Conservation (phyloP, 2,797 vertebrate species). For the Parauchenoglanis ngamensis region DNA sequence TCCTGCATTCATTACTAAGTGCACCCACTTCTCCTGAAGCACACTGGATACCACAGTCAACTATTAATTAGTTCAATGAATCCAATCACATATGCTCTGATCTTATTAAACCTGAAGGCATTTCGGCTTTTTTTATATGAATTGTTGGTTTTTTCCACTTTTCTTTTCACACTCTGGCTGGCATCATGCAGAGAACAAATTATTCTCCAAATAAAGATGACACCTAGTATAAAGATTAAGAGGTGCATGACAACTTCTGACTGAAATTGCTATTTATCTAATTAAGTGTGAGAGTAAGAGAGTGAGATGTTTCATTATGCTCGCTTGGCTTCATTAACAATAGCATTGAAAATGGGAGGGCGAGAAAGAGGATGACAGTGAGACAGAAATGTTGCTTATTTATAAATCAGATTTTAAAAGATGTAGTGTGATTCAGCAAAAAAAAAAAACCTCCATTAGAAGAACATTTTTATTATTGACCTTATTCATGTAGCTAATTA, state of each 20-base stretch:
- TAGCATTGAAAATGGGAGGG: conserved; percentile 46
- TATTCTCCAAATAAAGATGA: background rate
- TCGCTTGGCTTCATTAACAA: background rate
- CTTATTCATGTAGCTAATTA: background rate
- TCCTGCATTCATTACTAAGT: conserved; percentile 4
- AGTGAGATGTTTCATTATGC: background rate
- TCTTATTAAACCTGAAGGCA: conserved; percentile 13
- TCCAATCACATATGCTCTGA: conserved; percentile 32
- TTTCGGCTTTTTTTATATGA: background rate
- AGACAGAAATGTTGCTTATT: background rate
- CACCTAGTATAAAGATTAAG: conserved; percentile 7
- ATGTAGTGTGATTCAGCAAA: background rate
- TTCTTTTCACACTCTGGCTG: background rate
- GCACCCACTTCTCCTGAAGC: background rate
- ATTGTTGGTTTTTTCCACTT: background rate
- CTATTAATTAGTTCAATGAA: conserved; percentile 42
- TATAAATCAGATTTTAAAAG: background rate
- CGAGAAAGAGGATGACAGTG: conserved; percentile 37
- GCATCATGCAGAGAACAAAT: background rate
- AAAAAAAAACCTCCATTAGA: background rate
- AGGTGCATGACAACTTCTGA: background rate
- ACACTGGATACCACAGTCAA: background rate
- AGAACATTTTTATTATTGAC: background rate
- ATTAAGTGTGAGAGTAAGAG: background rate
- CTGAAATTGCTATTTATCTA: background rate